Percentiles rank a stretch among this genome's conserved stretches.
phyloP scores from a whole-genome alignment of 2,888 invertebrate genomes.

The Trachelus tabidus region DNA sequence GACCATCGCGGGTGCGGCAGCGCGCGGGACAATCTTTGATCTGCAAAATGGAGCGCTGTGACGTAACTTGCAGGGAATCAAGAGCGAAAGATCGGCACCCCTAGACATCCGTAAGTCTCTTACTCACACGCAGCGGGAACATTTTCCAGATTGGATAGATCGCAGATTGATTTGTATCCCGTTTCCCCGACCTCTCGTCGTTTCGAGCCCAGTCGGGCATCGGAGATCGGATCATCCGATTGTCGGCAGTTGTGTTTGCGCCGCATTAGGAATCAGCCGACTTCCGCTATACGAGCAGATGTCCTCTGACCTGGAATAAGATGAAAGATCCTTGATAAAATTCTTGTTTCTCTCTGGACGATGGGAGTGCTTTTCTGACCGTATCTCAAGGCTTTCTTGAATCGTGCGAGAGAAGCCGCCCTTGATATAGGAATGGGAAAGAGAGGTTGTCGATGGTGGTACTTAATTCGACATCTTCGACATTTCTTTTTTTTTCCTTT shows the following conservation, averaged over 20 bases:
- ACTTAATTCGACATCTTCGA: neutral
- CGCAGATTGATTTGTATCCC: constrained; percentile 43
- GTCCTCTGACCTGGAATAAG: constrained; percentile 49
- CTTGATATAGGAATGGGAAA: neutral
- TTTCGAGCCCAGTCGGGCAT: neutral
- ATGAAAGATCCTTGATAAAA: constrained; percentile 45
- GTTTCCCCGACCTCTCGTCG: constrained; percentile 9
- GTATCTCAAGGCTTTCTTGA: neutral
- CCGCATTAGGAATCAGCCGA: constrained; percentile 48
- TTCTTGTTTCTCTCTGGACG: neutral
- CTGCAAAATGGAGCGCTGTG: constrained; percentile 10
- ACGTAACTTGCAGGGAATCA: neutral
- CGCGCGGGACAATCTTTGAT: constrained; percentile 13
- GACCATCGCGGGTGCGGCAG: neutral
- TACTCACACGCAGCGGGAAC: constrained; percentile 31
- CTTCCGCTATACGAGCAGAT: constrained; percentile 38
- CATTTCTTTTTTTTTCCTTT: neutral
- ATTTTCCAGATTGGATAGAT: constrained; percentile 44
- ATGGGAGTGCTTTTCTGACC: neutral
- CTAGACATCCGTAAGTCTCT: neutral
- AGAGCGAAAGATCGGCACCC: neutral
- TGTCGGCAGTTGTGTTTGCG: constrained; percentile 46
- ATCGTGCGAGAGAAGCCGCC: neutral
- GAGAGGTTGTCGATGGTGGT: neutral
- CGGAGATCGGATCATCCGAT: constrained; percentile 46